Evolutionary conservation across 2,113 vertebrate genomes (phyloP).

Genomic region (Rhea pennata): DNA sequence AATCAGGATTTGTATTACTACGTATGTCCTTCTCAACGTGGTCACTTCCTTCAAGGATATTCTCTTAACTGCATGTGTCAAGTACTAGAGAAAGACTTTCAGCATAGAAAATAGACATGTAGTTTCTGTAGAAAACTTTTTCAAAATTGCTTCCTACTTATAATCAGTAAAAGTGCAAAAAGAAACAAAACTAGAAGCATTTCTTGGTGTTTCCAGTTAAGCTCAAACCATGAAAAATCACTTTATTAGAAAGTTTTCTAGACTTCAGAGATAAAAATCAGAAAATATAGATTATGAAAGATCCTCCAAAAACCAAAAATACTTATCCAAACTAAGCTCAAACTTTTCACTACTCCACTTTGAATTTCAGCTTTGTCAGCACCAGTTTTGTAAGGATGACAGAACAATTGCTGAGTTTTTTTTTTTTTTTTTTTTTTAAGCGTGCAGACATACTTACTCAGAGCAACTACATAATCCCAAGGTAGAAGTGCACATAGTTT

Average conservation of each 20-base stretch:
- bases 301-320: not conserved
- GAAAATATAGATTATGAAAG: not conserved
- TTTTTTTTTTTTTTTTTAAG: not conserved
- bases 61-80: accelerated
- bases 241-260: not conserved
- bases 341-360: not conserved
- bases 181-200: not conserved
- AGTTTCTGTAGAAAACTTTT: not conserved
- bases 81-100: not conserved
- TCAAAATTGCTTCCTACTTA: not conserved
- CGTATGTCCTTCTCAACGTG: not conserved
- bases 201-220: not conserved
- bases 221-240: not conserved
- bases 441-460: accelerated
- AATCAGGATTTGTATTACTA: not conserved
- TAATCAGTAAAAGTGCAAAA: not conserved
- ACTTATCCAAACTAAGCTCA: not conserved
- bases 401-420: not conserved
- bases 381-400: not conserved
- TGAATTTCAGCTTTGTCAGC: not conserved
- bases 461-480: not conserved
- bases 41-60: not conserved
- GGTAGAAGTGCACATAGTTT: not conserved
- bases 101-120: not conserved
- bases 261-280: not conserved